Evolutionary conservation across 2,113 vertebrate species (phyloP).

Genomic region (Microtus ochrogaster): DNA sequence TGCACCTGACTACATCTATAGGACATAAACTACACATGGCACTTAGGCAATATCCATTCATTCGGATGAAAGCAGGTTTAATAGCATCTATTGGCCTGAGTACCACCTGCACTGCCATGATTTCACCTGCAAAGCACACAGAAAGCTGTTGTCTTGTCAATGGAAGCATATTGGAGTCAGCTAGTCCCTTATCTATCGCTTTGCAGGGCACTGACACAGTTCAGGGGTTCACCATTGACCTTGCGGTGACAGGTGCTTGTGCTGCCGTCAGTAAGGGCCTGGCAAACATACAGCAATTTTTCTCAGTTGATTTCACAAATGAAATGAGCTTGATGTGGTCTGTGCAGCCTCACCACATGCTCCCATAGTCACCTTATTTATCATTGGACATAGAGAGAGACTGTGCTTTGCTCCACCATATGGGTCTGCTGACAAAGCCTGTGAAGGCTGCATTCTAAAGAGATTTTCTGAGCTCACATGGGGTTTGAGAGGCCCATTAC

Average conservation of each 20-base stretch:
- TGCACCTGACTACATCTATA: not conserved
- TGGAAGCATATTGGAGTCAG: not conserved
- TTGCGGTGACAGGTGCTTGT: not conserved
- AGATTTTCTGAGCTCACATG: not conserved
- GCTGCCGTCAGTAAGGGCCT: not conserved
- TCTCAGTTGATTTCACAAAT: constrained; percentile 59
- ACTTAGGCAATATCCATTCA: not conserved
- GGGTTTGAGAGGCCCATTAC: not conserved
- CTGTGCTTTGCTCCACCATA: not conserved
- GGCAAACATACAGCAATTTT: constrained; percentile 15
- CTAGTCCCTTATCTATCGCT: not conserved
- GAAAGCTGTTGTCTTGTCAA: not conserved
- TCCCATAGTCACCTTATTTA: constrained; percentile 14
- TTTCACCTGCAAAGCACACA: not conserved
- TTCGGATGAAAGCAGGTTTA: not conserved
- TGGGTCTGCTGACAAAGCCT: not conserved
- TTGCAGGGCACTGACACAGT: not conserved
- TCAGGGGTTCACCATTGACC: not conserved
- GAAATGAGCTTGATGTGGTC: constrained; percentile 47
- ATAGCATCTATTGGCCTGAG: not conserved
- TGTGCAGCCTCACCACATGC: constrained; percentile 14
- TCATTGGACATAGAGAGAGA: not conserved
- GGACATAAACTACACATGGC: not conserved
- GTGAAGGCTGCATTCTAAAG: not conserved
- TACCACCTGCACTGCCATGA: not conserved